Evolutionary conservation across 2,888 invertebrate genomes (phyloP).

Genomic region (Nycteola revayana): DNA sequence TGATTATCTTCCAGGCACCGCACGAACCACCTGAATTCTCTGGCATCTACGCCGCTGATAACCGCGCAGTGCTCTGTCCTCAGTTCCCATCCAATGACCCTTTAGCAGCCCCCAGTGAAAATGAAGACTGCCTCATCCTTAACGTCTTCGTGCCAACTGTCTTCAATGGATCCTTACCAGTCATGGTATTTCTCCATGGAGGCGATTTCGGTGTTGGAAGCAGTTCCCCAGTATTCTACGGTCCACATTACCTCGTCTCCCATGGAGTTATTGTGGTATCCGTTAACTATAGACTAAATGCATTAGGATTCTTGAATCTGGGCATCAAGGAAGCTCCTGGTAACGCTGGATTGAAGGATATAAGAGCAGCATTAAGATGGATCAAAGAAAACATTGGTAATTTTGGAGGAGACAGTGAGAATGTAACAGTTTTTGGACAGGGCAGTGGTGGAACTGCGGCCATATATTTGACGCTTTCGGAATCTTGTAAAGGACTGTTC

Average conservation of each 20-base stretch:
- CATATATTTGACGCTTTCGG: constrained; percentile 62
- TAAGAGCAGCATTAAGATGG: constrained; percentile 71
- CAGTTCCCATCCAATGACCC: constrained; percentile 67
- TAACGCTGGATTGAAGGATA: constrained; percentile 74
- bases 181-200: constrained; percentile 76
- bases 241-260: constrained; percentile 69
- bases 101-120: constrained; percentile 63
- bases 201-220: constrained; percentile 74
- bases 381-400: constrained; percentile 58
- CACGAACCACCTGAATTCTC: constrained; percentile 41
- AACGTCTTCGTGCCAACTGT: constrained; percentile 64
- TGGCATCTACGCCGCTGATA: constrained; percentile 62
- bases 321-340: constrained; percentile 67
- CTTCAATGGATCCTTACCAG: constrained; percentile 53
- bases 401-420: constrained; percentile 66
- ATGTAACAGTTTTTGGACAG: constrained; percentile 72
- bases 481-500: constrained; percentile 65
- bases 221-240: constrained; percentile 63
- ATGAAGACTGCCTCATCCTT: constrained; percentile 71
- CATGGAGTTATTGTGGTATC: constrained; percentile 71
- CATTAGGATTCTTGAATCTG: constrained; percentile 70
- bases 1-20: constrained; percentile 52
- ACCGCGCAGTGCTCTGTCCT: constrained; percentile 58
- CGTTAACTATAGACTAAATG: constrained; percentile 74
- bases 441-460: constrained; percentile 71